Evolutionary conservation across 1,140 invertebrate species (phyloP), one percentile per base, ranked within the genome.

Genomic region (Wiebesia pumilae): DNA sequence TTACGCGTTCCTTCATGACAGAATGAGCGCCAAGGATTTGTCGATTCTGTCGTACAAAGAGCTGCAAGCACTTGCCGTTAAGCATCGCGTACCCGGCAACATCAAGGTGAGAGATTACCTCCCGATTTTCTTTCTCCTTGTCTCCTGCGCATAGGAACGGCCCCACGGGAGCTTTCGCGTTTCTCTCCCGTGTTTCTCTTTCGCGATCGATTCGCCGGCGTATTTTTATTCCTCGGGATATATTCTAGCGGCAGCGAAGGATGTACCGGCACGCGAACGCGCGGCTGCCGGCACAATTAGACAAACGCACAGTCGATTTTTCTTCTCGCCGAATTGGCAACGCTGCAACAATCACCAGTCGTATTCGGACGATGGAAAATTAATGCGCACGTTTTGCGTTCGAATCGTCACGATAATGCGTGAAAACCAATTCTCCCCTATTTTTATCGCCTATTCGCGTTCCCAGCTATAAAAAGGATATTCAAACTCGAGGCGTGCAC

Each of bases 21-120:
- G 58, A 88, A 92, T 91, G 90, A 91, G 90, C 84, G 88, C 88
- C 84, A 83, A 88, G 35, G 91, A 92, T 86, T 87, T 93, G 67
- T 84, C 88, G 27, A 86, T 86, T 58, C 88, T 93, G 62, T 91
- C 91, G 58, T 93, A 93, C 88, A 92, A 92, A 79, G 90, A 93
- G 84, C 89, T 93, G 40, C 92, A 93, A 88, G 90, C 90, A 1
- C 84, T 93, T 47, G 92, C 92, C 67, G 71, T 90, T 14, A 87
- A 87, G 83, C 90, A 93, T 43, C 89, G 86, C 24, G 89, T 93
- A 35, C 92, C 92, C 38, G 91, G 91, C 65, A 93, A 93, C 88
- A 92, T 93, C 73, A 93, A 92, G 92, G 92, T 92, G 90, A 91
- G 51, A 91, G 51, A 6, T 2, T 38, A 21, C 14, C 12, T 30